Base-by-base conservation (phyloP, 92 coral and sea anemone genomes). In the Diadumene lineata region DNA sequence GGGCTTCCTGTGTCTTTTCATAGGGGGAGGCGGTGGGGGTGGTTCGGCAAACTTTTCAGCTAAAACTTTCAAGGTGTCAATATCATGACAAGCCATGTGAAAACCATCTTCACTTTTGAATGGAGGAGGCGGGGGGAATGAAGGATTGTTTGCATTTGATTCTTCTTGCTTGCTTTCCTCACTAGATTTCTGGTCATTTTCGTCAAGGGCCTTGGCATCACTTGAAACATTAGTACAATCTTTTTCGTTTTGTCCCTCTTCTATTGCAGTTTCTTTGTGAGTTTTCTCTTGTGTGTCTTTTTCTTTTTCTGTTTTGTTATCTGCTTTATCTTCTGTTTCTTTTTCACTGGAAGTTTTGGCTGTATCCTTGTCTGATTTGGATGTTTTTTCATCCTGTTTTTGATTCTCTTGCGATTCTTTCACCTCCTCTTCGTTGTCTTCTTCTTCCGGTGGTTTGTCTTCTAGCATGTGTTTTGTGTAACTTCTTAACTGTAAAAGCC, bases 31-130 rank as follows among this genome's bases (percentile, higher is more conserved):
- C 29, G 66, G 68, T 50, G 89, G 92, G n/a, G 98, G 83, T 51
- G 73, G 90, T 51, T 91, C 98, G 38, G 81, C 90, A 84, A 94
- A 94, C 68, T 86, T 69, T 75, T 91, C 97, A 66, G 94, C 89
- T 43, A 94, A 81, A 31, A 43, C 80, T 60, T 87, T 84, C 6
- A 94, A 85, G 4, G 92, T 82, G 31, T 91, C 97, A 50, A 94
- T 78, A 61, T 91, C 97, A 74, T 66, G 74, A 51, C 94, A 93
- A 32, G 69, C 94, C 27, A 93, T 79, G 61, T 84, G 79, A 70
- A 96, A 92, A 9, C 97, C 96, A 11, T 88, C 92, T 19, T 85
- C 85, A 58, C 89, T 74, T 10, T 90, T 74, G 67, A 69, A 68
- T 7, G 25, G 30, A 25, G 74, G 60, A 7, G 30, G 56, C 50